Base-by-base conservation (phyloP, 2,797 vertebrate species). In the Coendou prehensilis region DNA sequence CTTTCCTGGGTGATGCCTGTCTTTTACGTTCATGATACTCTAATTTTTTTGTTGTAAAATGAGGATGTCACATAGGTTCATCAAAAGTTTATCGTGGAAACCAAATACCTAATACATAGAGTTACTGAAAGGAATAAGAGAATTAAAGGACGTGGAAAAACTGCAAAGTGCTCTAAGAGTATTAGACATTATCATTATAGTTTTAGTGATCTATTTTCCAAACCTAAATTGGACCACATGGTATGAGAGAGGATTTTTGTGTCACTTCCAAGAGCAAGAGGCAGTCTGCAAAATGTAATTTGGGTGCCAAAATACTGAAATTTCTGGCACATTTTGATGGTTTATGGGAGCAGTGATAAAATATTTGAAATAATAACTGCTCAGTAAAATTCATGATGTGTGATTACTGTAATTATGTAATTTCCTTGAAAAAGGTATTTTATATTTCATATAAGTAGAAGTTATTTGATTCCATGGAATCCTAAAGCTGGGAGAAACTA, bases 151-250 rank as follows among this genome's bases (percentile, higher is more conserved):
- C 61, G 69, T 90, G 86, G 91, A 93, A 94, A 91, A 30, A 81
- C 81, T 88, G 54, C 86, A 82, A 93, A 96, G 90, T 84, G 82
- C 90, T 92, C 22, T 91, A 88, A 89, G 91, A 93, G 87, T 92
- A 75, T 96, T 95, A 96, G 95, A 97, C 91, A 89, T 97, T 97
- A 97, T 96, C 96, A 88, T 96, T 95, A 59, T 92, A 95, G 97
- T 97, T 96, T 95, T 96, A 97, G 87, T 97, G 97, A 97, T 96
- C 97, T 97, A 97, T 97, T 97, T 98, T 97, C 94, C 92, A 98
- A 97, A 97, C 95, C 97, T 88, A 97, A 96, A 96, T 96, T 96
- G 96, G 94, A 97, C 96, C 97, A 94, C 93, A 96, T 97, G 90
- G 90, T 97, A 96, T 95, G 95, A 97, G 69, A 96, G 89, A 96